A percentile compares a stretch with the other conserved stretches of the same genome.
Conservation (phyloP, 2,113 vertebrate genomes). For the Microcebus griseorufus region DNA sequence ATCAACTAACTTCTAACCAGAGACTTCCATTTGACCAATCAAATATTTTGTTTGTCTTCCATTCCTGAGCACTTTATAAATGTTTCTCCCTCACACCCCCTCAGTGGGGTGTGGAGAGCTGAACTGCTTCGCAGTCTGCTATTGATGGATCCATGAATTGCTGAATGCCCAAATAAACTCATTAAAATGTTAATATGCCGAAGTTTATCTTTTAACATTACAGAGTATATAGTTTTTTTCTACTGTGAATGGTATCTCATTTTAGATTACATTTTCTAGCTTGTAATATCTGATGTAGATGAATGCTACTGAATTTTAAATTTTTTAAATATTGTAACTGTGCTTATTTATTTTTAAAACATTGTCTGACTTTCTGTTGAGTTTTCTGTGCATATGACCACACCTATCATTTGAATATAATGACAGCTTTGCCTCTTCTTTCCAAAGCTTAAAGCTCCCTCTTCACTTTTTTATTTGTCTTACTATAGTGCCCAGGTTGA, state of each 20-base stretch:
- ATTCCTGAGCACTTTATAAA: background rate
- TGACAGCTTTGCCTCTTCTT: too few relatives aligned
- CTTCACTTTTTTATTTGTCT: too few relatives aligned
- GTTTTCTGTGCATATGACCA: too few relatives aligned
- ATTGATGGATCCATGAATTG: background rate
- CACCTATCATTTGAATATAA: too few relatives aligned
- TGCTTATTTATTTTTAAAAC: background rate
- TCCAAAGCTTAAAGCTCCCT: too few relatives aligned
- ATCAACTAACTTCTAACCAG: background rate
- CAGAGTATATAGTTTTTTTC: background rate
- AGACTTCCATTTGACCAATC: background rate
- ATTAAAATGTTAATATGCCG: background rate
- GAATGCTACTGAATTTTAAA: background rate
- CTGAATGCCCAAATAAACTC: background rate
- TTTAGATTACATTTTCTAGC: background rate
- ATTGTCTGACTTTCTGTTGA: too few relatives aligned
- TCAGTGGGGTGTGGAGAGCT: too few relatives aligned
- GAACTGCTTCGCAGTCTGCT: background rate
- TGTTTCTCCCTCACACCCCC: rapidly evolving
- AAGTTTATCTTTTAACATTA: background rate
- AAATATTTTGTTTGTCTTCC: background rate
- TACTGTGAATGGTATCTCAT: background rate
- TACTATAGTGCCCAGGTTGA: too few relatives aligned
- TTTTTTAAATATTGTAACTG: background rate
- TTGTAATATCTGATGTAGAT: background rate